Evolutionary conservation across 2,113 vertebrate species (phyloP).

Genomic region (Laticauda laticaudata): DNA sequence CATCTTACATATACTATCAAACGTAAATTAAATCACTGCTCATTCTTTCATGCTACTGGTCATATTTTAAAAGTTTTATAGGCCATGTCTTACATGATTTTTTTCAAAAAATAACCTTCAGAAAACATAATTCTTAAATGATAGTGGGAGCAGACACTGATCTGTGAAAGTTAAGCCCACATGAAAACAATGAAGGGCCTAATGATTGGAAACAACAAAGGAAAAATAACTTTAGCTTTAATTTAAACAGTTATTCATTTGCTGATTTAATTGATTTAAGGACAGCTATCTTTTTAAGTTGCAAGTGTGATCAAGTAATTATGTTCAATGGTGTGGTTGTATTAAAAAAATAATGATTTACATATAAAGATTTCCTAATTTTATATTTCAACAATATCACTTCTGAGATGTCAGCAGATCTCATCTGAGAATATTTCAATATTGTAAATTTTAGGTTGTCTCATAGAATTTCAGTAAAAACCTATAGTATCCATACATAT

Average conservation of each 20-base stretch:
- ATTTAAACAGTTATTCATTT: background rate
- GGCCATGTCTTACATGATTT: background rate
- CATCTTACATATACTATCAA: background rate
- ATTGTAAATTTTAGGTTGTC: background rate
- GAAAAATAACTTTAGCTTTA: background rate
- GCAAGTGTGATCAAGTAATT: background rate
- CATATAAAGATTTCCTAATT: background rate
- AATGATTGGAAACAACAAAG: constrained; percentile 3
- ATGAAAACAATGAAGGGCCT: background rate
- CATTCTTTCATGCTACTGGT: background rate
- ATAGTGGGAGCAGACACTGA: background rate
- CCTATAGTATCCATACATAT: background rate
- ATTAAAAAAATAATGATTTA: background rate
- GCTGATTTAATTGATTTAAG: background rate
- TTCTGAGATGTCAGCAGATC: background rate
- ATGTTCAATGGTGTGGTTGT: background rate
- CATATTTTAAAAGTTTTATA: background rate
- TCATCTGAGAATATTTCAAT: background rate
- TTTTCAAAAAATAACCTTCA: background rate
- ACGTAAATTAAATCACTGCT: background rate
- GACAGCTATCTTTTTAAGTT: background rate
- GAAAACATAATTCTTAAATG: background rate
- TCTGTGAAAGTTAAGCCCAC: background rate
- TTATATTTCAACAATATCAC: background rate
- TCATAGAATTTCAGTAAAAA: background rate